Base-by-base conservation (phyloP, 2,797 vertebrate species). In the Melanotaenia trifasciata region DNA sequence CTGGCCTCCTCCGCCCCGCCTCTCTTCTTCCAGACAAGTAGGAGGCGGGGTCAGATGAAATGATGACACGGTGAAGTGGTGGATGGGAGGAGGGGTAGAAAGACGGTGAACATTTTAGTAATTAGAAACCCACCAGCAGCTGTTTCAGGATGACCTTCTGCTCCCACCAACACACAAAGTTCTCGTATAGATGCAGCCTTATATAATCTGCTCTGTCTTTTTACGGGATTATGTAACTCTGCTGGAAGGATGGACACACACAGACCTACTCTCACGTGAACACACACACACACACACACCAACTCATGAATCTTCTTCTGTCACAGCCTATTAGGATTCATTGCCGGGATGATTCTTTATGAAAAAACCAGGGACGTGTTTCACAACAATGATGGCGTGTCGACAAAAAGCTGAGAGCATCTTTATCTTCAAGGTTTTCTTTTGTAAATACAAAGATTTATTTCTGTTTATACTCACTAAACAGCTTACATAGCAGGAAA, bases 211-310 rank as follows among this genome's bases (percentile, higher is more conserved):
- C 70, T 81, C 68, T 65, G 69, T 89, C 36, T 38, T 73, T 78
- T 74, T 84, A 61, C 50, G 30, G 43, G n/a, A 62, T 87, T 93
- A 88, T 70, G 75, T 70, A 89, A 91, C 67, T 22, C 58, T 18
- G 28, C 70, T 72, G n/a, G 72, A 80, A 86, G 79, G 80, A 85
- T 66, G 74, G 64, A 81, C 26, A 51, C 26, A 51, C 67, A 65
- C 20, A 63, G 18, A 69, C 59, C 9, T 38, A 14, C 12, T 38
- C 36, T 38, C 36, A 38, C 36, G 36, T 38, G 36, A 38, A 45
- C 36, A n/a, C n/a, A 51, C 67, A 65, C 20, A 63, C 43, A 61
- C 64, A 67, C 53, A 70, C 33, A 63, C 38, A 57, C 58, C 54
- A 45, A 51, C 62, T 70, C 64, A 54, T 65, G 76, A 65, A 69